These are phyloP conservation scores for Sebastes taczanowskii DNA, from an alignment of 2,797 vertebrate species.

Conservation along the genomic window DNA sequence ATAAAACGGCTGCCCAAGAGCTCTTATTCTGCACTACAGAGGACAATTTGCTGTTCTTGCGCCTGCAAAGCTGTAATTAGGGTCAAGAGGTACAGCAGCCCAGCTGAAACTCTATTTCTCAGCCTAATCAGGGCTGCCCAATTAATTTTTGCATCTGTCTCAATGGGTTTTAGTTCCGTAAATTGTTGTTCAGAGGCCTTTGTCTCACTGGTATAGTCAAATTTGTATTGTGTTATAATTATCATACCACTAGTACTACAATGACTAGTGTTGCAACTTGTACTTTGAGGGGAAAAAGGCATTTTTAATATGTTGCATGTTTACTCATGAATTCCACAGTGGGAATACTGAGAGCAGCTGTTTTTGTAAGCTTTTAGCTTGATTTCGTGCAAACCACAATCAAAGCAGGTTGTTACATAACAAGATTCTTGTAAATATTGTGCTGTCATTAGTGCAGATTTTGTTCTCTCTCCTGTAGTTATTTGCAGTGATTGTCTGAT, in stretches of 20 bases:
- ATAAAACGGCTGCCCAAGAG: constrained; percentile 7
- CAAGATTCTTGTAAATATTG: not conserved
- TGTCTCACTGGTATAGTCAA: not conserved
- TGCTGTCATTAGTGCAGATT: not conserved
- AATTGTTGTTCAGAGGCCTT: not conserved
- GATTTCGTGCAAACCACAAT: not conserved
- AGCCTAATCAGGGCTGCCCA: not conserved
- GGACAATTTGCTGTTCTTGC: constrained; percentile 5
- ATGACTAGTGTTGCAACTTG: not conserved
- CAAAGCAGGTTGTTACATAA: not conserved
- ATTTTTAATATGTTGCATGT: not conserved
- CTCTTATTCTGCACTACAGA: constrained; percentile 20
- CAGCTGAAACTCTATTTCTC: not conserved
- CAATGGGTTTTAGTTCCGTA: not conserved
- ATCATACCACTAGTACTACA: not conserved
- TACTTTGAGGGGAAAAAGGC: not conserved
- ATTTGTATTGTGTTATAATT: not conserved
- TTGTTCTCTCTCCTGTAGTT: not conserved
- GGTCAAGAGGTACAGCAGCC: constrained; percentile 23
- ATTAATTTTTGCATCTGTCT: not conserved
- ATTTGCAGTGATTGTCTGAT: not conserved
- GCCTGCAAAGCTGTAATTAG: constrained; percentile 26
- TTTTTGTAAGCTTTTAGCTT: not conserved
- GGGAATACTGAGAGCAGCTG: not conserved
- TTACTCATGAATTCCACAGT: not conserved